A percentile compares a stretch with the other conserved stretches of the same genome.
Conservation (phyloP, 2,888 invertebrate genomes). For the Maniola hyperantus region DNA sequence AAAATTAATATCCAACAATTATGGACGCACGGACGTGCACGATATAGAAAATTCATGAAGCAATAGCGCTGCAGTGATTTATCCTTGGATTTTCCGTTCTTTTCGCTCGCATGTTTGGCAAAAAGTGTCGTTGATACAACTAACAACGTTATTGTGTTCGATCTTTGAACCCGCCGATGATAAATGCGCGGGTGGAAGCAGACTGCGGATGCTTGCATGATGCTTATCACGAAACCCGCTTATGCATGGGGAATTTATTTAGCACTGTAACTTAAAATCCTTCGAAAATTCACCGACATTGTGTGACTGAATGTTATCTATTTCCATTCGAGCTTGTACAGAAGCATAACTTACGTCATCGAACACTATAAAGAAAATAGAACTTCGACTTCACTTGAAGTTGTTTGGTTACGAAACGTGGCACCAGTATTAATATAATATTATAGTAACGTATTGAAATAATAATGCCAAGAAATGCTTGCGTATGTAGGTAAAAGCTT, state of each 20-base stretch:
- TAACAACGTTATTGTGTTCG: constrained; percentile 58
- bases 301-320: constrained; percentile 40
- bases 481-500: not conserved
- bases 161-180: constrained; percentile 69
- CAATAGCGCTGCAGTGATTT: constrained; percentile 30
- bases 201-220: constrained; percentile 58
- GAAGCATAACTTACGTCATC: constrained; percentile 33
- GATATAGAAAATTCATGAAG: constrained; percentile 24
- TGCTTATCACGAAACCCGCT: constrained; percentile 59
- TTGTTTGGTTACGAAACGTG: constrained; percentile 8
- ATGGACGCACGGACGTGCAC: constrained; percentile 2
- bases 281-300: constrained; percentile 38
- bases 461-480: not conserved
- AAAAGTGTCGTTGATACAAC: constrained; percentile 47
- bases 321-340: constrained; percentile 35
- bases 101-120: constrained; percentile 31
- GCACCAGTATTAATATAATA: not conserved
- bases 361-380: constrained; percentile 28
- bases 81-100: constrained; percentile 35
- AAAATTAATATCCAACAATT: not conserved
- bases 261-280: constrained; percentile 44
- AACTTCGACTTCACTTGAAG: constrained; percentile 13
- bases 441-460: not conserved
- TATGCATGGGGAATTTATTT: constrained; percentile 51
- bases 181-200: constrained; percentile 59